Evolutionary conservation across 2,113 vertebrate genomes (phyloP), one percentile per base, ranked within the genome.

Genomic region (Marmota flaviventris): DNA sequence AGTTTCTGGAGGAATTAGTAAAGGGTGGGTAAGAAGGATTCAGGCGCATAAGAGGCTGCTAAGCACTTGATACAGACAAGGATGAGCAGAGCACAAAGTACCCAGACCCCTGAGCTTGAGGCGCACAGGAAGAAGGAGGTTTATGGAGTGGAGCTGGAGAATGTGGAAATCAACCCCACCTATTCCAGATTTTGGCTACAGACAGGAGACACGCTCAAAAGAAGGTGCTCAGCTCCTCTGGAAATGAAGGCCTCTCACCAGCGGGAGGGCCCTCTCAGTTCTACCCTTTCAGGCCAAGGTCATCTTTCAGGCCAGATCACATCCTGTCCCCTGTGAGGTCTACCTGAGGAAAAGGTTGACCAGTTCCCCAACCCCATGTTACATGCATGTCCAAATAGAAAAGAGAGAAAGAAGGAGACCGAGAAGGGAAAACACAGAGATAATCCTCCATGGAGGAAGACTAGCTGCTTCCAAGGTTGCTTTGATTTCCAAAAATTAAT

Each of bases 401-500:
- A 67, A 16, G 51, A 94, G 58, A 4, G 51, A 83, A 29, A 20
- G 39, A 87, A 13, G 48, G 51, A 83, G 51, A 65, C 5, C 13
- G 25, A 82, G 37, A 89, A 77, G 32, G n/a, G 72, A n/a, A 37
- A n/a, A 51, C 4, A 84, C 4, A 81, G 70, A 87, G 45, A 89
- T 22, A 65, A 61, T 65, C 39, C 24, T 78, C 45, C 34, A 12
- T 2, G 0, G 3, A 61, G 72, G 29, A 4, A 81, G 32, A 61
- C 24, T 51, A 83, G 58, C 75, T 72, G 53, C 88, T 78, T 34
- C 89, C 37, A 65, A 75, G n/a, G 18, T 85, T 51, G 56, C 56
- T 95, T 81, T 86, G 48, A 95, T 93, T 96, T 89, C 61, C 94
- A 95, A 78, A 84, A 83, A 79, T 83, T 69, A 93, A 93, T 86